These are phyloP conservation scores for Enteromius mattozi DNA, from an alignment of 2,797 vertebrate species.

Conservation along the genomic window DNA sequence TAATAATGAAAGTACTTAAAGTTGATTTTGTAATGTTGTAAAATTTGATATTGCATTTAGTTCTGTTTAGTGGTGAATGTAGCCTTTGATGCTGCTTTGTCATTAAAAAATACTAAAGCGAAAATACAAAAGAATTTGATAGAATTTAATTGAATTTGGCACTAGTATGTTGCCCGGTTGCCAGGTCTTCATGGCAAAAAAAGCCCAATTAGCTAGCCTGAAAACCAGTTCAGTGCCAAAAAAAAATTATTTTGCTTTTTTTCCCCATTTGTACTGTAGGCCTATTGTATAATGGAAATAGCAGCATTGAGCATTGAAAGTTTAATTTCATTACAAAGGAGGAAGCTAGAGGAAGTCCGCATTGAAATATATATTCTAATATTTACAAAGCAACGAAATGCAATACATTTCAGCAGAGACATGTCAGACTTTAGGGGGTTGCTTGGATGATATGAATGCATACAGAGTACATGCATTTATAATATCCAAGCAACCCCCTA, in stretches of 20 bases:
- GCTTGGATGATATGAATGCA: not conserved
- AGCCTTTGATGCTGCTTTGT: not conserved
- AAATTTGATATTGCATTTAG: not conserved
- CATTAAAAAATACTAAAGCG: not conserved
- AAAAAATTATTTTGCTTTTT: not conserved
- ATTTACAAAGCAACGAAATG: slow-evolving; percentile 17
- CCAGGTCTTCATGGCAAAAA: not conserved
- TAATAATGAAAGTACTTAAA: too few relatives aligned
- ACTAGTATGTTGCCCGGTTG: not conserved
- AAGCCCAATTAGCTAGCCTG: not conserved
- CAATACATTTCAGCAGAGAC: not conserved
- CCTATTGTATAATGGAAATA: not conserved
- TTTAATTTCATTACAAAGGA: not conserved
- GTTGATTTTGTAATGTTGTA: not conserved
- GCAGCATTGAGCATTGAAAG: not conserved
- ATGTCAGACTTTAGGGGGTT: not conserved
- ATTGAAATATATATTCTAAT: not conserved
- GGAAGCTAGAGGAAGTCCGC: not conserved
- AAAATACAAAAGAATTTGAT: not conserved
- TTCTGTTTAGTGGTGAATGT: not conserved
- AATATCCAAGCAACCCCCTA: not conserved
- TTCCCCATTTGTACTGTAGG: not conserved
- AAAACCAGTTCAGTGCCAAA: not conserved
- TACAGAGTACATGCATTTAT: slow-evolving; percentile 13
- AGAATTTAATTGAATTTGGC: not conserved